These are phyloP conservation scores for Zaprionus taronus DNA, from an alignment of 1,140 invertebrate genomes.

Conservation along the genomic window DNA sequence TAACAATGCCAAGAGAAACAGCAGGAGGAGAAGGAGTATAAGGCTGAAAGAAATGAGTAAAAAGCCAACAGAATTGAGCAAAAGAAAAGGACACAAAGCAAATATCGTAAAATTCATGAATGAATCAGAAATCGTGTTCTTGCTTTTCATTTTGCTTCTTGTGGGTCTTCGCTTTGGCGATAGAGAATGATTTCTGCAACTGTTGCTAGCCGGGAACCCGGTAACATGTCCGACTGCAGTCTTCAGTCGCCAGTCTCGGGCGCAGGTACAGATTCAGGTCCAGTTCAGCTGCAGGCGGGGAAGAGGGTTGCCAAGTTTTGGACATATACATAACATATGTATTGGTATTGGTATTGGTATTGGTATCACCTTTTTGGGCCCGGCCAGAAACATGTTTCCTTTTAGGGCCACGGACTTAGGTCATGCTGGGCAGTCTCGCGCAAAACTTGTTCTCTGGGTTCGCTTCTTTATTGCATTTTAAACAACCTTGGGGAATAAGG, in stretches of 20 bases:
- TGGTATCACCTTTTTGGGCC: slow-evolving; percentile 25
- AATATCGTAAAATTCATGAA: slow-evolving; percentile 79
- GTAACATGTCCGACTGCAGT: slow-evolving; percentile 12
- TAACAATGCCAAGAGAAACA: slow-evolving; percentile 18
- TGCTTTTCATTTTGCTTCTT: slow-evolving; percentile 17
- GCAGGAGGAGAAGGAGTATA: neutral
- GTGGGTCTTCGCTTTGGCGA: slow-evolving; percentile 16
- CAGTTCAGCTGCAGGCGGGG: slow-evolving; percentile 5
- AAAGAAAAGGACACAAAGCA: slow-evolving; percentile 61
- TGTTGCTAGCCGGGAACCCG: slow-evolving; percentile 54
- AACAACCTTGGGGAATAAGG: slow-evolving; percentile 55
- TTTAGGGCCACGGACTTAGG: slow-evolving; percentile 56
- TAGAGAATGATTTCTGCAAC: slow-evolving; percentile 31
- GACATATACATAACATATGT: slow-evolving; percentile 12
- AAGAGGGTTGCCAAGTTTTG: slow-evolving; percentile 12
- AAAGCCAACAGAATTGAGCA: slow-evolving; percentile 17
- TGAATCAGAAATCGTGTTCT: slow-evolving; percentile 72
- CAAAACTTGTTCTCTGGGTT: slow-evolving; percentile 63
- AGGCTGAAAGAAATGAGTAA: slow-evolving; percentile 14
- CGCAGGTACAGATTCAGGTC: slow-evolving; percentile 12
- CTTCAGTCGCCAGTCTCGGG: neutral
- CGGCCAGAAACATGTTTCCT: slow-evolving; percentile 70
- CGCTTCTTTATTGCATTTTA: slow-evolving; percentile 47
- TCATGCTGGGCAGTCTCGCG: slow-evolving; percentile 47
- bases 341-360: neutral